Base-by-base conservation (phyloP, 1,140 invertebrate species). In the Nebria ingens region DNA sequence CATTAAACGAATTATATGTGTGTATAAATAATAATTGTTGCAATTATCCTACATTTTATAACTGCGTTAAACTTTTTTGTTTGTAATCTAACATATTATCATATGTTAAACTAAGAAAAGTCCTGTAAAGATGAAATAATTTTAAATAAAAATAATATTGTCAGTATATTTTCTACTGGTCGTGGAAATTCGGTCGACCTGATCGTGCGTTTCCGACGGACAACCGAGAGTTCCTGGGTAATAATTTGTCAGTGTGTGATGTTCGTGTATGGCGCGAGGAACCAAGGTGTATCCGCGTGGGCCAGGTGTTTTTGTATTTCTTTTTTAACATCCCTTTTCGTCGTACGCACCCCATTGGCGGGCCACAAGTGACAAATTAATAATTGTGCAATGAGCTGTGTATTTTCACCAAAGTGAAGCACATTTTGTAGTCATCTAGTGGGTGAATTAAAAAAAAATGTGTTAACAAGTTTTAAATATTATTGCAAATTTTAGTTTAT, bases 181-280 rank as follows among this genome's bases (percentile, higher is more conserved):
- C n/a, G 15, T 15, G 42, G 12, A 23, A 12, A 2, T 17, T 17
- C n/a, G n/a, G 25, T 34, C 40, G 40, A 12, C 6, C 9, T 11
- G 6, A 17, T 45, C 40, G 40, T 45, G 40, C 4, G 15, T 45
- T 45, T 45, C 40, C 40, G 40, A 17, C 40, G 17, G 9, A 17
- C 9, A 6, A 4, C 15, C 6, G 40, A 45, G n/a, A n/a, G 40
- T 45, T 45, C 40, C 40, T 45, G 40, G 40, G 40, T 45, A 45
- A 45, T 45, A 45, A 45, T 45, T 45, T 45, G n/a, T 45, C 40
- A 45, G 40, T 45, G 40, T 45, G 17, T 45, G 40, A 4, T 6
- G 40, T 45, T 45, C 40, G 40, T 45, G 40, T 45, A 17, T 17
- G 40, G 15, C 40, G 40, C 40, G 40, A 9, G 17, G 40, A 9